Evolutionary conservation across 2,888 invertebrate species (phyloP), one percentile per base, ranked within the genome.

Genomic region (Epirrhoe alternata): DNA sequence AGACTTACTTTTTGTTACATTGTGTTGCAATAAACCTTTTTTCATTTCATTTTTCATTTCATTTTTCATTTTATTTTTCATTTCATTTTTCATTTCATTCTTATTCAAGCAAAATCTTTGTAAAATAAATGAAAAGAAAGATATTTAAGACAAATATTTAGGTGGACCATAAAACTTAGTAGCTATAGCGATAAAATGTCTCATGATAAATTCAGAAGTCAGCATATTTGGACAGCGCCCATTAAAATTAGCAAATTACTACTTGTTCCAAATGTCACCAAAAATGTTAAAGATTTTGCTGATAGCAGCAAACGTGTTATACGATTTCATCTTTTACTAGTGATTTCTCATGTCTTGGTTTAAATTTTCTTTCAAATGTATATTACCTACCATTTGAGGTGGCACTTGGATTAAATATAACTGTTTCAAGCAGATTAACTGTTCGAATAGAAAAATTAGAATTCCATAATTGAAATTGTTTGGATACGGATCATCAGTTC

Each of bases 311-410:
- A 77, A 77, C 76, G 70, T 70, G 76, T 78, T 75, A 71, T 71
- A 74, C 74, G 77, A 74, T 73, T 76, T 38, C 72, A 77, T 75
- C 74, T 73, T 65, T 74, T 70, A 31, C 61, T 57, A 49, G 42
- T 56, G 16, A 10, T 31, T 30, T 14, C 35, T 14, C 6, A 12
- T 47, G 49, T n/a, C 17, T 61, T 35, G 6, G 24, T 17, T 30
- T 50, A 6, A 6, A 12, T 12, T 45, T 45, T 45, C 10, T 35
- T 5, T 12, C 5, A 10, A 42, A 35, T 8, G 1, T 8, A 8
- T 31, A 6, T 52, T 52, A n/a, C 16, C 17, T 49, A 49, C 49
- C 16, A 7, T 17, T 24, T 17, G 17, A 8, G 38, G 24, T 24
- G 24, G 3, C 24, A 3, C 24, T 24, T 24, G 3, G 24, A 24